These are phyloP conservation scores for Exephanes ischioxanthus DNA, from an alignment of 2,888 invertebrate genomes.

Conservation along the genomic window DNA sequence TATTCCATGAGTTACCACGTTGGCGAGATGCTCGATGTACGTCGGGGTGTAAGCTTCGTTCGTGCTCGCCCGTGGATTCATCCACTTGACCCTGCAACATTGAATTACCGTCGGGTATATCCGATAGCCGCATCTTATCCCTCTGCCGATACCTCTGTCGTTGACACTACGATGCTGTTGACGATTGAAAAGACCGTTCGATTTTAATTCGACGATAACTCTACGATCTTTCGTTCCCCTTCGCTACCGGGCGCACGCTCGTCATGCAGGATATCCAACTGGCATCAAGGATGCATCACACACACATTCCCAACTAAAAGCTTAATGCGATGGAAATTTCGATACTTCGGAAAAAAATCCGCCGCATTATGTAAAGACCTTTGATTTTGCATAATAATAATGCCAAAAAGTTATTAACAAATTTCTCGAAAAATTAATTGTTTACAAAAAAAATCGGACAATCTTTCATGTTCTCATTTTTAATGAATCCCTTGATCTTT, in stretches of 20 bases:
- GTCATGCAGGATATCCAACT: background rate
- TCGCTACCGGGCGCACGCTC: background rate
- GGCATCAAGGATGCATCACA: background rate
- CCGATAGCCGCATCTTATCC: background rate
- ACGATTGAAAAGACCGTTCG: background rate
- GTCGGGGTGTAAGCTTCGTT: constrained; percentile 95
- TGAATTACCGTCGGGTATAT: constrained; percentile 25
- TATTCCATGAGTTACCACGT: constrained; percentile 96
- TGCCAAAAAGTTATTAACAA: too few species aligned
- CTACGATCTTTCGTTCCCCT: background rate
- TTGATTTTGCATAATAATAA: too few species aligned
- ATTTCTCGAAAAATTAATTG: too few species aligned
- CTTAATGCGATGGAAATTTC: too few species aligned
- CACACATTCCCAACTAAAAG: too few species aligned
- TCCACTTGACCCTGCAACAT: constrained; percentile 89
- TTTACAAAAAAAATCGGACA: too few species aligned
- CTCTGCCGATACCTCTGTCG: too few species aligned
- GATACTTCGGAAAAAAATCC: too few species aligned
- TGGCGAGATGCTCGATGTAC: constrained; percentile 95
- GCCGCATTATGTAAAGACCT: too few species aligned
- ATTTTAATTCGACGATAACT: background rate
- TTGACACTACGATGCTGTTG: too few species aligned
- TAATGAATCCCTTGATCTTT: too few species aligned
- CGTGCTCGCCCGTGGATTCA: constrained; percentile 91
- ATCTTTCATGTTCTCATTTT: too few species aligned